Evolutionary conservation across 2,113 vertebrate genomes (phyloP).

Genomic region (Smithornis capensis): DNA sequence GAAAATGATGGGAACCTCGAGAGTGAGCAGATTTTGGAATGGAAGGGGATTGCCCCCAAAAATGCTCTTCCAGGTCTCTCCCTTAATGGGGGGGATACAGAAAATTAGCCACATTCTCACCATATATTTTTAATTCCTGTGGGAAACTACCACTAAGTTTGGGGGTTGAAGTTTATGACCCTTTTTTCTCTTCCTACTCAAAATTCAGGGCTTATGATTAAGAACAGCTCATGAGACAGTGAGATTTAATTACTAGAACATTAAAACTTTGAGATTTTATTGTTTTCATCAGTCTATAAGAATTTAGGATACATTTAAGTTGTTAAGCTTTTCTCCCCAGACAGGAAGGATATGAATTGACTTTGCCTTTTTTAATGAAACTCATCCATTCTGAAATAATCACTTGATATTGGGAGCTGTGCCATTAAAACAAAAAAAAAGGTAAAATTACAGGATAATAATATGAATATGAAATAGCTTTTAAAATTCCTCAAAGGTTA

Average conservation of each 20-base stretch:
- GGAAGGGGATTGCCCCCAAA: neutral
- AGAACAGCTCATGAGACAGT: neutral
- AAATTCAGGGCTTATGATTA: neutral
- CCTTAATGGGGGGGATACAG: neutral
- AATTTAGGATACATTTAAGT: neutral
- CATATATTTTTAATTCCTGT: neutral
- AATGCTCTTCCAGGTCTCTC: neutral
- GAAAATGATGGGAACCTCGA: neutral
- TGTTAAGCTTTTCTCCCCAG: neutral
- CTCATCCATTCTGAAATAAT: neutral
- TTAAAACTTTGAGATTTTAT: neutral
- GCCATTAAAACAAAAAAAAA: neutral
- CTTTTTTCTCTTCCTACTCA: neutral
- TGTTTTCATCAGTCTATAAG: neutral
- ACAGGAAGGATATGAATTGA: neutral
- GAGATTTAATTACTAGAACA: neutral
- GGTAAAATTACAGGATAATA: neutral
- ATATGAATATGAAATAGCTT: neutral
- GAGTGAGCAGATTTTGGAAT: neutral
- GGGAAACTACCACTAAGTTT: neutral
- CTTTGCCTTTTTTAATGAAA: neutral
- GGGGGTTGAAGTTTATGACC: neutral
- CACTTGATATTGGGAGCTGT: neutral
- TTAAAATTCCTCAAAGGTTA: conserved; percentile 2
- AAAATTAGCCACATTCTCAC: neutral